Evolutionary conservation across 2,113 vertebrate genomes (phyloP).

Genomic region (Rhinopomastus cyanomelas): DNA sequence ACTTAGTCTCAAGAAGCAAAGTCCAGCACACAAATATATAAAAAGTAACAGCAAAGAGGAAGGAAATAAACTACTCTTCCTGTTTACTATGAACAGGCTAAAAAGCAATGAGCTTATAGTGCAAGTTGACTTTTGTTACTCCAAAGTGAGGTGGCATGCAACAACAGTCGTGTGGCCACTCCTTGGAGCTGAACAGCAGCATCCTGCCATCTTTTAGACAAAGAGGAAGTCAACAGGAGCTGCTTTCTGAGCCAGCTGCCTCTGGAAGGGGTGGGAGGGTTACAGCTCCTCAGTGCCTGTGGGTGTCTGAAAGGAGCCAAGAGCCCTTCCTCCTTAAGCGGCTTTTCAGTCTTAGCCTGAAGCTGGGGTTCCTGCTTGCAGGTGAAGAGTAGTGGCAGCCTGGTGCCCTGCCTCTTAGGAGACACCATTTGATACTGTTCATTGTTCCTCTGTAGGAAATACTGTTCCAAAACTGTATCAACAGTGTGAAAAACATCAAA

Average conservation of each 20-base stretch:
- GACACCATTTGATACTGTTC: background rate
- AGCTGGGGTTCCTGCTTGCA: background rate
- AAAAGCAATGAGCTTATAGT: background rate
- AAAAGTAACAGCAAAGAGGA: conserved; percentile 38
- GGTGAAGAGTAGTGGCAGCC: background rate
- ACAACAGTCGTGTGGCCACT: background rate
- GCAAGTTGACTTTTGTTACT: background rate
- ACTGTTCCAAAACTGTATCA: background rate
- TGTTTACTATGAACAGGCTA: conserved; percentile 1
- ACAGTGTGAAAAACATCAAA: background rate
- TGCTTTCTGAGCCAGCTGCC: background rate
- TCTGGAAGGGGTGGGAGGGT: background rate
- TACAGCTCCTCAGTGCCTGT: fast-evolving
- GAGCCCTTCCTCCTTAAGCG: background rate
- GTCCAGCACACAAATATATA: background rate
- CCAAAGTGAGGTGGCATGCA: background rate
- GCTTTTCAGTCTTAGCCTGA: background rate
- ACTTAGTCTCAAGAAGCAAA: background rate
- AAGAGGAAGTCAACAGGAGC: background rate
- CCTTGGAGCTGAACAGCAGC: background rate
- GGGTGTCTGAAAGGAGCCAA: background rate
- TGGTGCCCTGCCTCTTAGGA: background rate
- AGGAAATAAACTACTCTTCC: conserved; percentile 40
- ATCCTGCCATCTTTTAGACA: background rate
- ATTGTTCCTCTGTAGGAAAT: background rate